A percentile compares a stretch with the other conserved stretches of the same genome.
phyloP scores from a whole-genome alignment of 2,797 vertebrate species.

The Coracias cyanogaster region DNA sequence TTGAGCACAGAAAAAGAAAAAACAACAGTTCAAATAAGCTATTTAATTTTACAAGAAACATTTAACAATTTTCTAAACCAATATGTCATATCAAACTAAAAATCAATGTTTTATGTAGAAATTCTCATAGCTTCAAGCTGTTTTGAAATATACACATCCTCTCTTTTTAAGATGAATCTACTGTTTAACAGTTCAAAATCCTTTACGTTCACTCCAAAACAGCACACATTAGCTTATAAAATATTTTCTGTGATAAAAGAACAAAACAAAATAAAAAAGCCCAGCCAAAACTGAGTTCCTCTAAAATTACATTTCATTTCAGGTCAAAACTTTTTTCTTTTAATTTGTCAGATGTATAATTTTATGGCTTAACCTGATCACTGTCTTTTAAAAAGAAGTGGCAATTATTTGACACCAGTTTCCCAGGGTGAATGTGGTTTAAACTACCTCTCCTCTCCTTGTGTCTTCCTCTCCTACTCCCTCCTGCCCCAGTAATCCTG shows the following conservation, averaged over 20 bases:
- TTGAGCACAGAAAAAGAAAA: background rate
- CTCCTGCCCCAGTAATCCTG: background rate
- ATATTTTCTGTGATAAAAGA: background rate
- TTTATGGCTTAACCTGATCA: background rate
- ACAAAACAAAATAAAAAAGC: background rate
- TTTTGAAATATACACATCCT: background rate
- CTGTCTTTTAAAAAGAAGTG: background rate
- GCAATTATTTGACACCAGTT: background rate
- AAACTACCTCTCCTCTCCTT: background rate
- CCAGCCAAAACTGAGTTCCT: background rate
- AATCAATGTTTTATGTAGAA: background rate
- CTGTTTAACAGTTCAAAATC: background rate
- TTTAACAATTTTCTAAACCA: background rate
- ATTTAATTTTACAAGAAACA: background rate
- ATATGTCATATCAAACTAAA: background rate
- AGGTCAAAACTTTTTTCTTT: background rate
- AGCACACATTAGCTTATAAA: background rate
- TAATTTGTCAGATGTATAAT: background rate
- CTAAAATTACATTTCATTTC: background rate
- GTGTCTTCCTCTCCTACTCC: background rate
- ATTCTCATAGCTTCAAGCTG: background rate
- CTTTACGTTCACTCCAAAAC: background rate
- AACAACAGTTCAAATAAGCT: background rate
- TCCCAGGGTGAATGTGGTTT: background rate
- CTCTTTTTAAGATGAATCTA: background rate